Evolutionary conservation across 2,797 vertebrate genomes (phyloP), one percentile per base, ranked within the genome.

Genomic region (Thamnophis elegans): DNA sequence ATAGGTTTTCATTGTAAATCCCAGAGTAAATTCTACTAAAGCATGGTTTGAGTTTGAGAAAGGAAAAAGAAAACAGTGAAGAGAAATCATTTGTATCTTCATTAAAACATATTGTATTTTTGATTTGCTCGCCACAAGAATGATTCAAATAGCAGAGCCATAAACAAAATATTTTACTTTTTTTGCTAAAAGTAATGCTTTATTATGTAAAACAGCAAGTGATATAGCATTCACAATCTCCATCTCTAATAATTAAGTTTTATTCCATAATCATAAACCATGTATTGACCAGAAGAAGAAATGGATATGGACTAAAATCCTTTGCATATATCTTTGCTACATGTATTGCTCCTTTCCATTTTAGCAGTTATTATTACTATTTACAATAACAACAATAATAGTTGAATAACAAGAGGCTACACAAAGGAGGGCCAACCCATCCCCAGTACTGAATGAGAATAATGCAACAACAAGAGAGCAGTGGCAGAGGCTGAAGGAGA

Each of bases 91-190:
- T 92, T 20, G 25, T 89, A 2, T 73, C n/a, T 42, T 90, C 60
- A 94, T 88, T 94, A 94, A 95, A 92, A 88, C 93, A 78, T 93
- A 42, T 42, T 42, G 42, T 42, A 42, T 42, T 42, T 42, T 88
- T 96, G 95, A 94, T 92, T n/a, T 12, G 28, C 5, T 87, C n/a
- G 36, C 10, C 86, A 22, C 55, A 87, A 58, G 87, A 56, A 58
- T 36, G 20, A 56, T 87, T 87, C 18, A 54, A 87, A 25, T 36
- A 22, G 54, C 54, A 87, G n/a, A 56, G 42, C 22, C 4, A 42
- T 13, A 12, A 82, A 25, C 20, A 82, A 82, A 82, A 47, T 12
- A 47, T 82, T 47, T 78, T 47, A 42, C 26, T 1, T 22, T 42
- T 11, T 25, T 42, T 42, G 1, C 20, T 25, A 25, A 22, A 36